These are phyloP conservation scores for Noctua janthina DNA, from an alignment of 2,888 invertebrate genomes.

Conservation along the genomic window DNA sequence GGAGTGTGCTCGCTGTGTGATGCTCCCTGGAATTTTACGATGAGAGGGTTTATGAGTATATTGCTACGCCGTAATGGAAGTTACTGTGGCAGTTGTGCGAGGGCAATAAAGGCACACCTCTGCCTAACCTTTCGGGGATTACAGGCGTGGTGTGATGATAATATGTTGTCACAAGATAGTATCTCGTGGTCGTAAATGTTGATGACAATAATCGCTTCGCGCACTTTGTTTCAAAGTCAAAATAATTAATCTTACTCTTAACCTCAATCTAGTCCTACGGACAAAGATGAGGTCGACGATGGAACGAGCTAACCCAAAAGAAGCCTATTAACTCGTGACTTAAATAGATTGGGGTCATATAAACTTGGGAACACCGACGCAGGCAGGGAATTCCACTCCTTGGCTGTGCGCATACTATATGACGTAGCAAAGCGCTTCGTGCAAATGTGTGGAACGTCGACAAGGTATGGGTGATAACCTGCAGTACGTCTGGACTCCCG, in stretches of 20 bases:
- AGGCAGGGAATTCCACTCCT: too few species aligned
- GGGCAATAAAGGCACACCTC: background rate
- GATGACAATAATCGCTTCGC: background rate
- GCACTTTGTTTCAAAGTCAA: background rate
- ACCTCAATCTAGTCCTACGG: too few species aligned
- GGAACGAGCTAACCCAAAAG: too few species aligned
- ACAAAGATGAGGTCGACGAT: too few species aligned
- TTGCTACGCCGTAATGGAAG: background rate
- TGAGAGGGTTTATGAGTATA: background rate
- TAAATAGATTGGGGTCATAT: too few species aligned
- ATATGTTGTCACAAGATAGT: background rate
- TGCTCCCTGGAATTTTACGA: conserved; percentile 80
- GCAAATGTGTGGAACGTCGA: too few species aligned
- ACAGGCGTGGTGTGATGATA: background rate
- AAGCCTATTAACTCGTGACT: too few species aligned
- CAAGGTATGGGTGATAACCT: too few species aligned
- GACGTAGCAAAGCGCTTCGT: too few species aligned
- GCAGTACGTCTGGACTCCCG: too few species aligned
- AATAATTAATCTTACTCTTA: background rate
- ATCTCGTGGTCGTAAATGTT: background rate
- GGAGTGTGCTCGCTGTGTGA: conserved; percentile 78
- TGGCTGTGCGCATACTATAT: too few species aligned
- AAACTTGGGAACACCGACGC: too few species aligned
- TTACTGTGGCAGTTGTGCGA: background rate
- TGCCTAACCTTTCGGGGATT: background rate